A percentile compares a stretch with the other conserved stretches of the same genome.
phyloP scores from a whole-genome alignment of 53 echinoderm and acorn worm species.

The Actinopyga echinites region DNA sequence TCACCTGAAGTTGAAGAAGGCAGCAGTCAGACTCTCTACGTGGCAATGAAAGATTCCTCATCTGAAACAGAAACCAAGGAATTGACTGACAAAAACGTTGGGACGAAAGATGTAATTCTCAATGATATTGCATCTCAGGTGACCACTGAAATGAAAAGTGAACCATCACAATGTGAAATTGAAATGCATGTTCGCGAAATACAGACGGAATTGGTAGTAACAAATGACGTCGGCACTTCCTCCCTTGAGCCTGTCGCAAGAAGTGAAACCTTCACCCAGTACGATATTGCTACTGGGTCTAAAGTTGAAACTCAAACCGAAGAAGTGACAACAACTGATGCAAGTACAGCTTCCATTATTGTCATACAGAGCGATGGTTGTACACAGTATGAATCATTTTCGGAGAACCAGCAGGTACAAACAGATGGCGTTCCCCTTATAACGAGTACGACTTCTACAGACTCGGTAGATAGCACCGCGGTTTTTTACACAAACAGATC shows the following conservation, averaged over 20 bases:
- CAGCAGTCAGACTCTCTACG: neutral
- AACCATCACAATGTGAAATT: conserved; percentile 7
- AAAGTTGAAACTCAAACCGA: neutral
- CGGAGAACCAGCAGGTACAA: neutral
- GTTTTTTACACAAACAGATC: conserved; percentile 14
- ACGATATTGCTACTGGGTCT: neutral
- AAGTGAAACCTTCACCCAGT: conserved; percentile 16
- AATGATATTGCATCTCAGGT: conserved; percentile 20
- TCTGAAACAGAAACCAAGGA: neutral
- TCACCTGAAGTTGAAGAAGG: neutral
- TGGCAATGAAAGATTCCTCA: neutral
- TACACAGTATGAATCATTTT: conserved; percentile 7
- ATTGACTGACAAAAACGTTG: conserved; percentile 2
- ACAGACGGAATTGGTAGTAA: neutral
- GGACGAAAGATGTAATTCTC: neutral
- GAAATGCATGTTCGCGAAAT: neutral
- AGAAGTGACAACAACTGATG: neutral
- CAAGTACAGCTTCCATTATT: neutral
- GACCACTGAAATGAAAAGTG: neutral
- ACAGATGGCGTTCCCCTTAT: neutral
- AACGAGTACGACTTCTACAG: neutral
- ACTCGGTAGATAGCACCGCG: neutral
- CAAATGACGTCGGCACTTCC: neutral
- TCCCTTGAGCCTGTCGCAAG: neutral
- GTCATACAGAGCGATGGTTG: neutral